Evolutionary conservation across 1,140 invertebrate genomes (phyloP), one percentile per base, ranked within the genome.

Genomic region (Lordiphosa stackelbergi): DNA sequence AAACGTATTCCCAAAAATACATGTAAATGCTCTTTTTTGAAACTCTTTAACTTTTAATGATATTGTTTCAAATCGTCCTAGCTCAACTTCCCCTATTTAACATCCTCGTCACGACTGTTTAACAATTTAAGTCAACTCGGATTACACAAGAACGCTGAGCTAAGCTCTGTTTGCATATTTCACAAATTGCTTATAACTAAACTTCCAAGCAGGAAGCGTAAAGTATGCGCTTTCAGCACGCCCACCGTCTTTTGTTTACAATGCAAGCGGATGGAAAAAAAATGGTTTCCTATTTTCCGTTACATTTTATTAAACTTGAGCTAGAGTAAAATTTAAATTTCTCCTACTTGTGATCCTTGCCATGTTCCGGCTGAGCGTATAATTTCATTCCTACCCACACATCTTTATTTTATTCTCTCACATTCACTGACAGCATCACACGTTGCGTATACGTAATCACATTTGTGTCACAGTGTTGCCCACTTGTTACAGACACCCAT

Each of bases 401-500:
- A 68, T 68, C 55, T 59, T 66, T 66, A 47, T 53, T 28, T 24
- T 24, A 24, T 24, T 24, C 22, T 24, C 22, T 24, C 36, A 53
- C 64, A 47, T 53, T 55, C 64, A 52, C 19, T 31, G 49, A 48
- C 52, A 54, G 36, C 43, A 34, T 46, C 66, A 49, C 72, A 70
- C 66, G 73, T 47, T 71, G 72, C 72, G 72, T 74, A 75, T 75
- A 74, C 72, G 72, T 75, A 74, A 74, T 74, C 72, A 57, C 66
- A 75, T 74, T 75, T 75, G 72, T 74, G 69, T 56, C 62, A 75
- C 66, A 53, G 66, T 54, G 71, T 53, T 63, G 60, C 72, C 62
- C 63, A 70, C 71, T 66, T 74, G 72, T 74, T 74, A 65, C 49
- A 46, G 43, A 70, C 53, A 70, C 57, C 56, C 24, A 40, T 5